Percentiles rank a stretch among this genome's conserved stretches.
phyloP scores from a whole-genome alignment of 1,140 invertebrate species.

The Spodoptera frugiperda region DNA sequence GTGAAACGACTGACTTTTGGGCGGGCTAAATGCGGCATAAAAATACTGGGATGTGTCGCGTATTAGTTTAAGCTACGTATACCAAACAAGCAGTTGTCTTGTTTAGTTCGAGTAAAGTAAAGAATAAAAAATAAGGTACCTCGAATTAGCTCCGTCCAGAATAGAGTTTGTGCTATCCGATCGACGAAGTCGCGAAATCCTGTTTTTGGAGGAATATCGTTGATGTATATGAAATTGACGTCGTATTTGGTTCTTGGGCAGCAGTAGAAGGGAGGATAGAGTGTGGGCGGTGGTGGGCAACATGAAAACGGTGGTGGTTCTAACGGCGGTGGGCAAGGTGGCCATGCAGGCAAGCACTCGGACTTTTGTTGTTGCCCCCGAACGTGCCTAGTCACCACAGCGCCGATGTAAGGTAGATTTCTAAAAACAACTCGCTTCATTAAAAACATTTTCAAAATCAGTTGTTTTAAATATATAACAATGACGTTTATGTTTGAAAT shows the following conservation, averaged over 20 bases:
- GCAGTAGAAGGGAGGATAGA: slow-evolving; percentile 62
- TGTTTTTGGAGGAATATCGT: slow-evolving; percentile 67
- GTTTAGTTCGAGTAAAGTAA: slow-evolving; percentile 9
- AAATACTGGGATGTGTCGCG: slow-evolving; percentile 27
- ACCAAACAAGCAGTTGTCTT: slow-evolving; percentile 33
- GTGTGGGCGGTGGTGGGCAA: slow-evolving; percentile 25
- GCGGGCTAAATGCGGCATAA: slow-evolving; percentile 19
- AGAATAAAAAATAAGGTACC: slow-evolving; percentile 54
- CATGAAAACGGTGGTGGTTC: slow-evolving; percentile 38
- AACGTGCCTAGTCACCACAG: not conserved
- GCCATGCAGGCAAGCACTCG: too few relatives aligned
- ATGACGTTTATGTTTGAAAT: too few relatives aligned
- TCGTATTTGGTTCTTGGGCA: slow-evolving; percentile 71
- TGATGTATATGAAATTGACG: slow-evolving; percentile 71
- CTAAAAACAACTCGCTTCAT: not conserved
- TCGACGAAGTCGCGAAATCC: slow-evolving; percentile 66
- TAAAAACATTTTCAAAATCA: slow-evolving; percentile 1
- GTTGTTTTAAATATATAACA: not conserved
- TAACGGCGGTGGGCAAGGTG: not conserved
- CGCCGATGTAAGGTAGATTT: not conserved
- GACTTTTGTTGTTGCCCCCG: not conserved
- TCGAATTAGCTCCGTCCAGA: slow-evolving; percentile 75
- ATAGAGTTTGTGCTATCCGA: slow-evolving; percentile 65
- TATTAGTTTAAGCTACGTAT: slow-evolving; percentile 37
- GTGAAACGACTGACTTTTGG: not conserved